Percentiles rank a stretch among this genome's conserved stretches.
phyloP scores from a whole-genome alignment of 2,888 invertebrate species.

The Lasiommata megera region DNA sequence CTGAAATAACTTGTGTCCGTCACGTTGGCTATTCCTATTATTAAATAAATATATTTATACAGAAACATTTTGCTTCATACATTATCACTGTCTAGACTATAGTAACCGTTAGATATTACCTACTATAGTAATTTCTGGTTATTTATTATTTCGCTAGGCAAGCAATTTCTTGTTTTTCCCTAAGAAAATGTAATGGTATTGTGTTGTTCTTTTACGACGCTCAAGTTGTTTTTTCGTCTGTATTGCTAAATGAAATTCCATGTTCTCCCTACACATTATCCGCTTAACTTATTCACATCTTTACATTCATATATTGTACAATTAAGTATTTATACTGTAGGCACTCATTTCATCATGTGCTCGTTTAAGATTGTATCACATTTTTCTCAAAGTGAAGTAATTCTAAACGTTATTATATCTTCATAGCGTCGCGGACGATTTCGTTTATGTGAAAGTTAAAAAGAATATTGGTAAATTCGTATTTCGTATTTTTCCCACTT shows the following conservation, averaged over 20 bases:
- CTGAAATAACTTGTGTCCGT: too few relatives aligned
- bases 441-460: constrained; percentile 1
- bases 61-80: neutral
- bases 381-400: neutral
- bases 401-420: neutral
- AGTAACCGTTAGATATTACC: neutral
- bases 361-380: neutral
- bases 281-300: constrained; percentile 1
- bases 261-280: constrained; percentile 2
- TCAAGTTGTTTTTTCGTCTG: constrained; percentile 1
- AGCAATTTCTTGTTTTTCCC: constrained; percentile 2
- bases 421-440: neutral
- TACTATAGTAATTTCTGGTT: neutral
- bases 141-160: neutral
- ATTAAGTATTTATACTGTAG: neutral
- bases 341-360: neutral
- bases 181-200: neutral
- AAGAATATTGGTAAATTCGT: neutral
- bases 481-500: neutral
- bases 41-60: too few relatives aligned
- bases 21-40: too few relatives aligned
- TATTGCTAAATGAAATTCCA: constrained; percentile 7
- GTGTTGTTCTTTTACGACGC: constrained; percentile 1
- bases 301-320: neutral
- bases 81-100: neutral